Evolutionary conservation across 1,140 invertebrate genomes (phyloP).

Genomic region (Tetramorium parvispinum): DNA sequence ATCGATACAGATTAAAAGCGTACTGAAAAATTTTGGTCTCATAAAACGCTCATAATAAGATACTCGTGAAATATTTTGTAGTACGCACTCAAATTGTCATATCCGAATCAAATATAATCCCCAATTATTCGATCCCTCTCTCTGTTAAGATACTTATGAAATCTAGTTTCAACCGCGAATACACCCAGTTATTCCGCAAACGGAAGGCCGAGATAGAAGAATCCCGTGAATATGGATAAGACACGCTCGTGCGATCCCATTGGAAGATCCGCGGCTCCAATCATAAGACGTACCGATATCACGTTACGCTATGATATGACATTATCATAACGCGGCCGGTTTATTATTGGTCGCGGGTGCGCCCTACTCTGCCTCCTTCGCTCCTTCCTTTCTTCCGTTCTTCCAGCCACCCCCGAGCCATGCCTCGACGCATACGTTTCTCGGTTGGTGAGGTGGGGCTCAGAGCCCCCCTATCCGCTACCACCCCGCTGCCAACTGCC

Average conservation of each 20-base stretch:
- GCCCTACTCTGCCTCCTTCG: constrained; percentile 77
- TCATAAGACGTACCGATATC: constrained; percentile 81
- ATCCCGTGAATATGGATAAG: constrained; percentile 73
- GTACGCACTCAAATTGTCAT: background rate
- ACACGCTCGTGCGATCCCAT: constrained; percentile 66
- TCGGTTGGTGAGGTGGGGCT: constrained; percentile 80
- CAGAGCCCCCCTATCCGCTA: constrained; percentile 67
- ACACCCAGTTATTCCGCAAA: constrained; percentile 27
- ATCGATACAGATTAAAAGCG: background rate
- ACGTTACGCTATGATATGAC: constrained; percentile 83
- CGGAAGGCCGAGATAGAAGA: constrained; percentile 49
- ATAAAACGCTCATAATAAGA: background rate
- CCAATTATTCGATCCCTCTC: background rate
- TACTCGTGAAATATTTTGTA: background rate
- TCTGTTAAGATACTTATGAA: background rate
- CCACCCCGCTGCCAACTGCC: constrained; percentile 67
- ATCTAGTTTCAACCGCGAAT: background rate
- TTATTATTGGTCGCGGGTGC: constrained; percentile 84
- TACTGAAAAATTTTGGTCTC: background rate
- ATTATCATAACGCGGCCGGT: constrained; percentile 85
- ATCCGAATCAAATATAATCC: background rate
- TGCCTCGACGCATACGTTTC: constrained; percentile 81
- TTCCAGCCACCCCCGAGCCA: constrained; percentile 77
- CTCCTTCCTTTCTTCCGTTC: constrained; percentile 80
- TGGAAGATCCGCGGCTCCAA: constrained; percentile 81